phyloP scores from a whole-genome alignment of 2,888 invertebrate genomes.

The Athetis lepigone region DNA sequence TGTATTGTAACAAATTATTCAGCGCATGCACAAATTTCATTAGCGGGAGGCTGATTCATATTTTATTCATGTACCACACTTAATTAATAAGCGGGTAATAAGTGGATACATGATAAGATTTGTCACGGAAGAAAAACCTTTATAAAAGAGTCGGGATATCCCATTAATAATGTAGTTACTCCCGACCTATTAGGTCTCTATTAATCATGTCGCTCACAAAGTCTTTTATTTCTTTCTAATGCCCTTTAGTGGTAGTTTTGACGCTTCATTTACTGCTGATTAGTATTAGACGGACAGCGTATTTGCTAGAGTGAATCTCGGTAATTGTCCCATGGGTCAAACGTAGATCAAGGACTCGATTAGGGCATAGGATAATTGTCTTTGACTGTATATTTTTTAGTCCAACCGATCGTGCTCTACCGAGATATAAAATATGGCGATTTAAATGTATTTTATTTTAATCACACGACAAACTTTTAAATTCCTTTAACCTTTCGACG shows the following conservation, averaged over 20 bases:
- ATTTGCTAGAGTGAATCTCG: background rate
- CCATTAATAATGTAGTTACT: constrained; percentile 72
- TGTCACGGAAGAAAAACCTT: constrained; percentile 51
- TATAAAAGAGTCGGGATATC: constrained; percentile 49
- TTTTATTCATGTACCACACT: constrained; percentile 63
- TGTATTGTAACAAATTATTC: constrained; percentile 59
- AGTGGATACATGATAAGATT: constrained; percentile 63
- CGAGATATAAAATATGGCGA: too few species aligned
- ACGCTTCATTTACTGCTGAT: constrained; percentile 55
- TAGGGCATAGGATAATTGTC: too few species aligned
- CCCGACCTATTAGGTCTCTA: constrained; percentile 69
- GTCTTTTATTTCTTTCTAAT: constrained; percentile 61
- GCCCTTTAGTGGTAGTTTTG: constrained; percentile 28
- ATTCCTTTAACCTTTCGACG: too few species aligned
- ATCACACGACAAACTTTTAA: too few species aligned
- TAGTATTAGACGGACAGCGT: background rate
- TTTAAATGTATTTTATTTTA: too few species aligned
- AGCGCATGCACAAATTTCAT: constrained; percentile 65
- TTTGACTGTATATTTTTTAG: too few species aligned
- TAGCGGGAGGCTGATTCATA: constrained; percentile 57
- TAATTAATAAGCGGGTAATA: constrained; percentile 66
- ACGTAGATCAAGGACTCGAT: too few species aligned
- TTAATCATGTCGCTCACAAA: constrained; percentile 73
- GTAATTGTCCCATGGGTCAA: background rate
- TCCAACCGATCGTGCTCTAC: too few species aligned